phyloP scores from a whole-genome alignment of 2,797 vertebrate species.

The Channa striata region DNA sequence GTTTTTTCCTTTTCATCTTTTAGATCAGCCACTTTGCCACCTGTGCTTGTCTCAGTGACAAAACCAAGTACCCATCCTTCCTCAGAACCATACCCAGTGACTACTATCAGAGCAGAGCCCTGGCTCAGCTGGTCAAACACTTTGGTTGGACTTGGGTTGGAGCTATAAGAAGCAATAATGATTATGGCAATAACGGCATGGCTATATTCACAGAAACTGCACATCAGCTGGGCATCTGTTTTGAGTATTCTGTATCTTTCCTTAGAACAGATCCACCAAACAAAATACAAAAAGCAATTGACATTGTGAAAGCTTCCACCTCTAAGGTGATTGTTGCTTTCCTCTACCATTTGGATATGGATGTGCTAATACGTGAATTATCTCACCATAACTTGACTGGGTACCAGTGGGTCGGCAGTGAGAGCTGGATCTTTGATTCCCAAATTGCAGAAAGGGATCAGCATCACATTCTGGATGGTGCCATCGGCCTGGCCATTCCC shows the following conservation, averaged over 20 bases:
- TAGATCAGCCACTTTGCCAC: conserved; percentile 84
- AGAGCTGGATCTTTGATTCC: conserved; percentile 80
- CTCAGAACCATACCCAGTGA: conserved; percentile 63
- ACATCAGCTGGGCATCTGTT: too few relatives aligned
- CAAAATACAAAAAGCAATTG: neutral
- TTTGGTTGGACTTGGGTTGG: conserved; percentile 87
- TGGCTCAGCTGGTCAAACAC: conserved; percentile 79
- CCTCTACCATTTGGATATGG: conserved; percentile 62
- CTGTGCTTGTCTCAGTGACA: conserved; percentile 45
- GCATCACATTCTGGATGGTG: conserved; percentile 75
- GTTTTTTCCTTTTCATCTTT: neutral
- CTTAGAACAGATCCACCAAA: too few relatives aligned
- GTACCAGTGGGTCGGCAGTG: conserved; percentile 47
- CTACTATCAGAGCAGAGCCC: conserved; percentile 81
- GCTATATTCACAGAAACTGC: conserved; percentile 54
- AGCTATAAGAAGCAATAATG: conserved; percentile 77
- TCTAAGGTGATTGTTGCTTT: conserved; percentile 75
- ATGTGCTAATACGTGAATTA: conserved; percentile 55
- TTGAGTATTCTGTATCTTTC: too few relatives aligned
- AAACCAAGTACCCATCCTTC: too few relatives aligned
- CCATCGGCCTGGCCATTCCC: conserved; percentile 80
- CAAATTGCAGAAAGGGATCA: conserved; percentile 63
- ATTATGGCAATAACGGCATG: conserved; percentile 79
- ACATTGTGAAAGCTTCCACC: conserved; percentile 69
- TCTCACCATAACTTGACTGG: conserved; percentile 72